These are phyloP conservation scores for Pterostichus niger DNA, from an alignment of 2,888 invertebrate species.

Conservation along the genomic window DNA sequence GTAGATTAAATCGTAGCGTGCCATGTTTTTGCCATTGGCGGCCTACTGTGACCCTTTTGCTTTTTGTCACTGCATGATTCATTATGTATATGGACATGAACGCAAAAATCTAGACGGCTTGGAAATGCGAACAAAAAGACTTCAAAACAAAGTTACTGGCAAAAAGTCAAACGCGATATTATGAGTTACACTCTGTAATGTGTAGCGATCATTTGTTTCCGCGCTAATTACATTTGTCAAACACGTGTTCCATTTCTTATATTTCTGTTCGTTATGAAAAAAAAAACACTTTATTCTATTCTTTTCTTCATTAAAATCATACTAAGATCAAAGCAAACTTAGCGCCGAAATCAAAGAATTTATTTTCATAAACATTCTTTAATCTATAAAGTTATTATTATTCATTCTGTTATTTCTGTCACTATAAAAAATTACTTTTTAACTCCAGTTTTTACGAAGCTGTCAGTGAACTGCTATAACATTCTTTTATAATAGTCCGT, in stretches of 20 bases:
- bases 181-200: slow-evolving; percentile 35
- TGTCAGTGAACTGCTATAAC: too few species aligned
- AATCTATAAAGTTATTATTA: too few species aligned
- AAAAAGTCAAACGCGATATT: slow-evolving; percentile 37
- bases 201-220: slow-evolving; percentile 26
- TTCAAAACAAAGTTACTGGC: slow-evolving; percentile 40
- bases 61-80: slow-evolving; percentile 61
- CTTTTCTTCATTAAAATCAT: too few species aligned
- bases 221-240: slow-evolving; percentile 39
- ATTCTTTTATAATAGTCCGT: too few species aligned
- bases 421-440: too few species aligned
- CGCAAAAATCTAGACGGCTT: slow-evolving; percentile 37
- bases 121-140: slow-evolving; percentile 48
- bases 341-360: too few species aligned
- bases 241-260: slow-evolving; percentile 36
- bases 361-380: too few species aligned
- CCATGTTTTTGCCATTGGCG: slow-evolving; percentile 36
- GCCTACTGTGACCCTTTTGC: slow-evolving; percentile 61
- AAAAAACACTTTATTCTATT: too few species aligned
- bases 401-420: too few species aligned
- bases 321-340: too few species aligned
- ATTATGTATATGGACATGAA: slow-evolving; percentile 57
- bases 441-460: too few species aligned
- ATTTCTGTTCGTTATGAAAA: neutral
- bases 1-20: slow-evolving; percentile 59